Percentiles rank a stretch among this genome's conserved stretches.
Evolutionary conservation across 2,888 invertebrate species (phyloP).

Genomic region (Gonocerus acuteangulatus): DNA sequence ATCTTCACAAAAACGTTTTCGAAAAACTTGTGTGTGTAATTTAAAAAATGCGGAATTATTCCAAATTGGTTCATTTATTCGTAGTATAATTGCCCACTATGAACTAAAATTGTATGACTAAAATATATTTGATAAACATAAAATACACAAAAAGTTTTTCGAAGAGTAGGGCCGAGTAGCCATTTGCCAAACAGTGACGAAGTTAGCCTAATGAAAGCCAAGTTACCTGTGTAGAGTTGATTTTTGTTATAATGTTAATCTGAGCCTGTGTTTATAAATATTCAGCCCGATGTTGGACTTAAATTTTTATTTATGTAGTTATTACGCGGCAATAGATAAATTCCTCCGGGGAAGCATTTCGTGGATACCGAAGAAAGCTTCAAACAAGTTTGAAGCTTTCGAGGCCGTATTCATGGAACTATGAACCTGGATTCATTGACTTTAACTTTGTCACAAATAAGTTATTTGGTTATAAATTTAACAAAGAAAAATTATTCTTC

Average conservation of each 20-base stretch:
- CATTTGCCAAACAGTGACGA: slow-evolving; percentile 34
- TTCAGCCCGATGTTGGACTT: slow-evolving; percentile 49
- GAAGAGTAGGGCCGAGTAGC: slow-evolving; percentile 23
- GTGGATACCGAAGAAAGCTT: slow-evolving; percentile 80
- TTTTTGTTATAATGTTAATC: slow-evolving; percentile 37
- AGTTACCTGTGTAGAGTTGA: slow-evolving; percentile 22
- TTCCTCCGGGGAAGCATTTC: slow-evolving; percentile 51
- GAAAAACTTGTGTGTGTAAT: too few species aligned
- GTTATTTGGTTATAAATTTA: slow-evolving; percentile 91
- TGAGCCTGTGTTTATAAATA: slow-evolving; percentile 40
- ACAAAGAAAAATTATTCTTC: slow-evolving; percentile 92
- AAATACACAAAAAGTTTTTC: slow-evolving; percentile 14
- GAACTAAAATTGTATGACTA: too few species aligned
- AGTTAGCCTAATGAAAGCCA: slow-evolving; percentile 29
- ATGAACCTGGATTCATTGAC: slow-evolving; percentile 98
- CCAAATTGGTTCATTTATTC: too few species aligned
- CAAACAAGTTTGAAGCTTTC: slow-evolving; percentile 92
- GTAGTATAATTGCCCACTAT: too few species aligned
- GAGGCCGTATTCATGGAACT: slow-evolving; percentile 86
- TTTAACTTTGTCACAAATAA: slow-evolving; percentile 97
- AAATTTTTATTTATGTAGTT: slow-evolving; percentile 47
- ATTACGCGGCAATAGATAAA: slow-evolving; percentile 46
- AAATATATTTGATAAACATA: too few species aligned
- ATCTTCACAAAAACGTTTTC: too few species aligned
- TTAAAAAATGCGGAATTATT: too few species aligned